Evolutionary conservation across 2,888 invertebrate species (phyloP), one percentile per base, ranked within the genome.

Genomic region (Kuschelorhynchus macadamiae): DNA sequence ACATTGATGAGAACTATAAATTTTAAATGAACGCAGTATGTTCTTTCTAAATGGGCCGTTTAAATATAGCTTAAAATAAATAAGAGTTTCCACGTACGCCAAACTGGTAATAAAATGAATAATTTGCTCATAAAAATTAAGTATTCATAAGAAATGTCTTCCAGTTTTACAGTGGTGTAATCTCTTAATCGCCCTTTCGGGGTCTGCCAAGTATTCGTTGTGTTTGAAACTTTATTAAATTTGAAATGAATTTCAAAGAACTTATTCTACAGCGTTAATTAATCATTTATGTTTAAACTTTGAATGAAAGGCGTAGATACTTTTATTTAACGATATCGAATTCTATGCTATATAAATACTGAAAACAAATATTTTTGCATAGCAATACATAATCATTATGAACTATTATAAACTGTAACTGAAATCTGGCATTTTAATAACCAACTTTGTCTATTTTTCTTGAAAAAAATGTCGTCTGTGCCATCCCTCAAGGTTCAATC

Each of bases 11-110:
- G n/a, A n/a, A n/a, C n/a, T n/a, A n/a, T n/a, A n/a, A n/a, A n/a
- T n/a, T n/a, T 78, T 77, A 73, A 77, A 77, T 75, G 71, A 76
- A 75, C 71, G 75, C 77, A 71, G 74, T 73, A 76, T 76, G 76
- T 75, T 73, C 72, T 71, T 53, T 68, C 69, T 67, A 74, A 76
- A 75, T 75, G 69, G 74, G 71, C 53, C 56, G 46, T 50, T 56
- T 41, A 56, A 60, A 49, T 56, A 50, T 56, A 52, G 33, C 18
- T 50, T 52, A 20, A 33, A 41, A 53, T 25, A 68, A 47, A 52
- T 57, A 53, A 57, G 73, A 73, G 67, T 72, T 74, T 73, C 70
- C 71, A 72, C 71, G 17, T 53, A 61, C 33, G 21, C 17, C 32
- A 56, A 70, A 42, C 32, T 57, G 44, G 60, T 60, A 73, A 72